Conservation (phyloP, 2,113 vertebrate genomes). For the Etheostoma spectabile region DNA sequence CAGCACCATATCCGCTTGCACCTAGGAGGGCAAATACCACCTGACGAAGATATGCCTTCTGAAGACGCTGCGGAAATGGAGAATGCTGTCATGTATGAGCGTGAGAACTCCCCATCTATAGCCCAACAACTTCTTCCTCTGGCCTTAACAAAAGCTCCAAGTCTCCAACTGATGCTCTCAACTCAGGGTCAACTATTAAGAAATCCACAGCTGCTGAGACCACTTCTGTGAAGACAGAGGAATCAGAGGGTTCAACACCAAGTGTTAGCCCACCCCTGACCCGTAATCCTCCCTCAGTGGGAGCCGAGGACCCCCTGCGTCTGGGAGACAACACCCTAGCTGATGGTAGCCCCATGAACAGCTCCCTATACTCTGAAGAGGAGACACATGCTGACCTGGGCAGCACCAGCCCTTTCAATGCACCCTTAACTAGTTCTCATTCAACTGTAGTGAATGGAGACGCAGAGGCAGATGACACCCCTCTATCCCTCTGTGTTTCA, state of each 20-base stretch:
- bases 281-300: slow-evolving; percentile 57
- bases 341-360: slow-evolving; percentile 50
- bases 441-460: slow-evolving; percentile 40
- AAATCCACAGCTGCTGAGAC: slow-evolving; percentile 59
- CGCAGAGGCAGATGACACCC: slow-evolving; percentile 67
- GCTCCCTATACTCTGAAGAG: slow-evolving; percentile 59
- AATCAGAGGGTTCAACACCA: slow-evolving; percentile 65
- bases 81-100: slow-evolving; percentile 27
- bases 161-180: slow-evolving; percentile 46
- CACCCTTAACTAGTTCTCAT: slow-evolving; percentile 65
- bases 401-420: slow-evolving; percentile 73
- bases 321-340: slow-evolving; percentile 46
- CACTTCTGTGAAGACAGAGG: slow-evolving; percentile 66
- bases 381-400: slow-evolving; percentile 52
- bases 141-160: slow-evolving; percentile 80
- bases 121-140: slow-evolving; percentile 78
- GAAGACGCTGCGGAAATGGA: slow-evolving; percentile 67
- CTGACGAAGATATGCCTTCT: slow-evolving; percentile 76
- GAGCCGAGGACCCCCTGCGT: slow-evolving; percentile 65
- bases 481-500: slow-evolving; percentile 79
- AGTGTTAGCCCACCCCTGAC: slow-evolving; percentile 71
- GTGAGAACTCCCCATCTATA: slow-evolving; percentile 48
- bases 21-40: slow-evolving; percentile 91
- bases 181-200: slow-evolving; percentile 62
- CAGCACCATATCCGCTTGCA: slow-evolving; percentile 95